phyloP scores from a whole-genome alignment of 1,140 invertebrate genomes.

The Triops longicaudatus region DNA sequence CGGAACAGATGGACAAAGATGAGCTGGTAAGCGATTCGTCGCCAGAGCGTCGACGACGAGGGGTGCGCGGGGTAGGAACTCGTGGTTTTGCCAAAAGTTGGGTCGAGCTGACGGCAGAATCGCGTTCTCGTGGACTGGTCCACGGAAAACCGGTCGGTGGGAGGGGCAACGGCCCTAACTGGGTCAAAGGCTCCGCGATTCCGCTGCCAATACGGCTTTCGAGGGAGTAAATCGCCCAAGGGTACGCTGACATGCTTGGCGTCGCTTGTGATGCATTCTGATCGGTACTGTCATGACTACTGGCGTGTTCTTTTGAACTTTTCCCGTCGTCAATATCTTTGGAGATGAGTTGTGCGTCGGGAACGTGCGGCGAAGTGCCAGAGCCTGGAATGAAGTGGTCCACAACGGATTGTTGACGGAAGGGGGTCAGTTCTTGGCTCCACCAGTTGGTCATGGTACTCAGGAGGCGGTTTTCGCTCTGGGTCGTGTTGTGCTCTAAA shows the following conservation, averaged over 20 bases:
- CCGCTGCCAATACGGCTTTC: conserved; percentile 1
- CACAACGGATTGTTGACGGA: neutral
- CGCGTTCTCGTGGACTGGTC: neutral
- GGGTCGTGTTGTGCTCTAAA: neutral
- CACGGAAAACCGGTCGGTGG: conserved; percentile 17
- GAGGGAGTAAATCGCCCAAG: conserved; percentile 19
- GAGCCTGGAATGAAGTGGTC: neutral
- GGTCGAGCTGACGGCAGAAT: neutral
- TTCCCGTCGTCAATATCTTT: neutral
- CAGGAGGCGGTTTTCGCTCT: neutral
- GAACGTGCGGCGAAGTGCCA: neutral
- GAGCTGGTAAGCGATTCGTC: conserved; percentile 45
- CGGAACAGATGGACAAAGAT: conserved; percentile 50
- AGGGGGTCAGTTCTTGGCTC: neutral
- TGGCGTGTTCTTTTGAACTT: neutral
- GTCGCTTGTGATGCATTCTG: neutral
- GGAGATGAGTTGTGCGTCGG: neutral
- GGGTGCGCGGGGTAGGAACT: conserved; percentile 13
- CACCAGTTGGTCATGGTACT: neutral
- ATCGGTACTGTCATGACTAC: neutral
- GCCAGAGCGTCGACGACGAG: conserved; percentile 26
- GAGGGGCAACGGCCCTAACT: conserved; percentile 22
- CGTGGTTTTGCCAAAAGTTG: conserved; percentile 12
- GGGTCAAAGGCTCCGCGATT: conserved; percentile 1
- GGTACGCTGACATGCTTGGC: neutral